These are phyloP conservation scores for Nebria salina DNA, from an alignment of 2,888 invertebrate genomes.

Conservation along the genomic window DNA sequence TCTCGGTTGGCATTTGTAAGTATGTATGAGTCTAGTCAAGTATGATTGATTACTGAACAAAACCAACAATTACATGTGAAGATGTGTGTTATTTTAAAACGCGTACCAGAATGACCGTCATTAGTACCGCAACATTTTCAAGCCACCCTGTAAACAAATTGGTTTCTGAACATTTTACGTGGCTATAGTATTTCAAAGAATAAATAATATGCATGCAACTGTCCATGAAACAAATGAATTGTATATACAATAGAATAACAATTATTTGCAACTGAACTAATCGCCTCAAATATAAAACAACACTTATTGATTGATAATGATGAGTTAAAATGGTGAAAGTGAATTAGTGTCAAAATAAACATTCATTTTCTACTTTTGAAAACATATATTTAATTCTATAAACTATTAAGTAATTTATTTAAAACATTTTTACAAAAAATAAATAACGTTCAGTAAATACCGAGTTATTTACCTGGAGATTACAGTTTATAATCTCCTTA, in stretches of 20 bases:
- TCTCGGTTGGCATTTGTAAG: neutral
- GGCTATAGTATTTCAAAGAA: neutral
- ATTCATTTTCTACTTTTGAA: no score
- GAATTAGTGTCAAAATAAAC: neutral
- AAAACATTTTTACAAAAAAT: no score
- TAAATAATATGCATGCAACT: neutral
- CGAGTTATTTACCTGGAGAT: no score
- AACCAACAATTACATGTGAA: constrained; percentile 1
- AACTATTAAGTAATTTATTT: no score
- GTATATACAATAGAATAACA: neutral
- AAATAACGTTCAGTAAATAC: no score
- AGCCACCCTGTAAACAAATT: constrained; percentile 1
- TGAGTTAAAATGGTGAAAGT: neutral
- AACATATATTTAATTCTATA: no score
- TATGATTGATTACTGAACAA: neutral
- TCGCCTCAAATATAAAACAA: neutral
- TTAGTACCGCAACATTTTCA: neutral
- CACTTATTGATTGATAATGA: neutral
- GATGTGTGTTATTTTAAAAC: constrained; percentile 1
- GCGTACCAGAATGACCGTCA: neutral
- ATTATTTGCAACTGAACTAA: neutral
- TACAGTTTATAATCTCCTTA: neutral
- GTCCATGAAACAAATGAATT: neutral
- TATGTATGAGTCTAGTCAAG: neutral
- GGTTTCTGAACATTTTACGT: neutral